Percentiles rank a stretch among this genome's conserved stretches.
phyloP scores from a whole-genome alignment of 2,113 vertebrate genomes.

The Pardalotus punctatus region DNA sequence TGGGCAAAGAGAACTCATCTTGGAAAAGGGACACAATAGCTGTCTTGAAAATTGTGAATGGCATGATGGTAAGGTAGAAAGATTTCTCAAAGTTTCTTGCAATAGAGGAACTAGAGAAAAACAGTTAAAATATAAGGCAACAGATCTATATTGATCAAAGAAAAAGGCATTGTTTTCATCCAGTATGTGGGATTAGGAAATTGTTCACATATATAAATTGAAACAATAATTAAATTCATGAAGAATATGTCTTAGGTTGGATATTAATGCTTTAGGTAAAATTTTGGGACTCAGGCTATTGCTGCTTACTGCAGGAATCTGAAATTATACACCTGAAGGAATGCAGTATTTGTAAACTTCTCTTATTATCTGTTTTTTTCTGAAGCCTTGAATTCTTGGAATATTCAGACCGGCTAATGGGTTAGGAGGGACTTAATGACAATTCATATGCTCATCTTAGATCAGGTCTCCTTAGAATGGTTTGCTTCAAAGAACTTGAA shows the following conservation, averaged over 20 bases:
- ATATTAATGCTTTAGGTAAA: neutral
- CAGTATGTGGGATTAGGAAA: neutral
- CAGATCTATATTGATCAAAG: neutral
- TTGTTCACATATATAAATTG: neutral
- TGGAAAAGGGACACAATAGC: neutral
- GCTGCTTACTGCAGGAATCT: neutral
- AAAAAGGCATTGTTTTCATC: neutral
- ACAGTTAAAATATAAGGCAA: neutral
- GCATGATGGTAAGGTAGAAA: neutral
- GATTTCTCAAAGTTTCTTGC: neutral
- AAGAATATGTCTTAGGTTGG: neutral
- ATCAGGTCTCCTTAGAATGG: neutral
- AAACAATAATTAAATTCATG: neutral
- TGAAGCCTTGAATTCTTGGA: too few relatives aligned
- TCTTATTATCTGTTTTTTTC: neutral
- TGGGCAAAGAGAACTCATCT: neutral
- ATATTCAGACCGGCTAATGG: neutral
- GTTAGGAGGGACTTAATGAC: neutral
- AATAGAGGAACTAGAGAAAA: neutral
- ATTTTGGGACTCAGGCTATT: neutral
- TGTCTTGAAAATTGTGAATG: neutral
- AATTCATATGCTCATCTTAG: neutral
- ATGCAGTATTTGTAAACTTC: neutral
- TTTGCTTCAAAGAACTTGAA: neutral
- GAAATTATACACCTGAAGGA: neutral